Conservation (phyloP, 1,140 invertebrate genomes). For the Whitmania pigra region DNA sequence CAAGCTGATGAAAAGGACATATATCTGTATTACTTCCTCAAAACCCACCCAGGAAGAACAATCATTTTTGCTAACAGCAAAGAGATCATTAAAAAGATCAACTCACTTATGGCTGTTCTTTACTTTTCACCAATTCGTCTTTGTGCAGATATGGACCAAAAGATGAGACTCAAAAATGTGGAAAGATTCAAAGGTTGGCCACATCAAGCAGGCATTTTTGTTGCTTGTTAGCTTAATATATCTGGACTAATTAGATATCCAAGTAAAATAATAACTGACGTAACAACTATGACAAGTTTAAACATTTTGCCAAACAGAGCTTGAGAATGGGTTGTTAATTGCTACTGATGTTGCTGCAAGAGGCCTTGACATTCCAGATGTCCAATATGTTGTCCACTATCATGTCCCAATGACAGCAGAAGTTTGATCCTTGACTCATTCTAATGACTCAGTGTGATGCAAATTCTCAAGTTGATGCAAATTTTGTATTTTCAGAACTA, state of each 20-base stretch:
- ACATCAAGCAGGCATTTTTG: background rate
- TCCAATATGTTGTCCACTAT: constrained; percentile 93
- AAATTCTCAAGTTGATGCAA: background rate
- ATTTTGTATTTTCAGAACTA: constrained; percentile 48
- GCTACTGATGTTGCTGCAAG: constrained; percentile 94
- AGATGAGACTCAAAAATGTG: constrained; percentile 82
- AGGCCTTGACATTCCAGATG: constrained; percentile 83
- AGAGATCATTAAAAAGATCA: constrained; percentile 70
- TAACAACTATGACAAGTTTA: too few relatives aligned
- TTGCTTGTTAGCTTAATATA: background rate
- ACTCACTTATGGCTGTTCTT: constrained; percentile 66
- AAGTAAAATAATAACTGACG: too few relatives aligned
- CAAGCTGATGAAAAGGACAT: constrained; percentile 58
- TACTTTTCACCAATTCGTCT: constrained; percentile 65
- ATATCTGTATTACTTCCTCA: constrained; percentile 82
- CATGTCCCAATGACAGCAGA: constrained; percentile 88
- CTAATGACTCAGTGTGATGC: background rate
- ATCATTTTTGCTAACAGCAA: constrained; percentile 96
- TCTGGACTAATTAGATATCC: background rate
- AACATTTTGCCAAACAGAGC: background rate
- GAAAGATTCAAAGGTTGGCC: constrained; percentile 69
- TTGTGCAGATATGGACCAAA: constrained; percentile 88
- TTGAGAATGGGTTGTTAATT: constrained; percentile 59
- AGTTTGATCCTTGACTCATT: constrained; percentile 41
- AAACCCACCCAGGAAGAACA: constrained; percentile 67